These are phyloP conservation scores for Silvanus unidentatus DNA, from an alignment of 2,888 invertebrate genomes.

Conservation along the genomic window DNA sequence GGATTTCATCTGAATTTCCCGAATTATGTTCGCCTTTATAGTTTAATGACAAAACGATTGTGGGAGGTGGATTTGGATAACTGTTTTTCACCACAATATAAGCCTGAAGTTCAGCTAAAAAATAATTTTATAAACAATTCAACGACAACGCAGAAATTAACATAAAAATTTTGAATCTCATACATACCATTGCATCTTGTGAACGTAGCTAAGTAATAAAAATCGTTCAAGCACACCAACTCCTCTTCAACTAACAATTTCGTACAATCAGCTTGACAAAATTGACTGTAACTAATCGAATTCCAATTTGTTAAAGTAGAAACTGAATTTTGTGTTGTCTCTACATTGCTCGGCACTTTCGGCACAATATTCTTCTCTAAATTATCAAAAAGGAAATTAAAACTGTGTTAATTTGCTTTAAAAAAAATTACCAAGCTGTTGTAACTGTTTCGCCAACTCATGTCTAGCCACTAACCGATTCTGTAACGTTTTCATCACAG, in stretches of 20 bases:
- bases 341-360: conserved; percentile 33
- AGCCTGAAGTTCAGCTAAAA: conserved; percentile 66
- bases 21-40: conserved; percentile 67
- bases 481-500: conserved; percentile 67
- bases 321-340: conserved; percentile 49
- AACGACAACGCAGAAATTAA: neutral
- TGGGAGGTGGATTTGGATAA: conserved; percentile 72
- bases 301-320: conserved; percentile 66
- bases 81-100: conserved; percentile 74
- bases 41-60: conserved; percentile 68
- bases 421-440: conserved; percentile 49
- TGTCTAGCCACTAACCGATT: conserved; percentile 69
- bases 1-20: conserved; percentile 62
- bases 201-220: conserved; percentile 72
- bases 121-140: conserved; percentile 10
- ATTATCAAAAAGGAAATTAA: conserved; percentile 11
- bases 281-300: conserved; percentile 62
- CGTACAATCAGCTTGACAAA: conserved; percentile 52
- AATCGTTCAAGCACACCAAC: conserved; percentile 56
- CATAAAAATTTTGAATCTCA: no score
- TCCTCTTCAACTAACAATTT: conserved; percentile 53
- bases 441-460: conserved; percentile 71
- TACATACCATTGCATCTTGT: conserved; percentile 65
- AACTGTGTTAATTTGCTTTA: neutral
- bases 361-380: conserved; percentile 41